Evolutionary conservation across 2,888 invertebrate genomes (phyloP).

Genomic region (Trichogramma dendrolimi): DNA sequence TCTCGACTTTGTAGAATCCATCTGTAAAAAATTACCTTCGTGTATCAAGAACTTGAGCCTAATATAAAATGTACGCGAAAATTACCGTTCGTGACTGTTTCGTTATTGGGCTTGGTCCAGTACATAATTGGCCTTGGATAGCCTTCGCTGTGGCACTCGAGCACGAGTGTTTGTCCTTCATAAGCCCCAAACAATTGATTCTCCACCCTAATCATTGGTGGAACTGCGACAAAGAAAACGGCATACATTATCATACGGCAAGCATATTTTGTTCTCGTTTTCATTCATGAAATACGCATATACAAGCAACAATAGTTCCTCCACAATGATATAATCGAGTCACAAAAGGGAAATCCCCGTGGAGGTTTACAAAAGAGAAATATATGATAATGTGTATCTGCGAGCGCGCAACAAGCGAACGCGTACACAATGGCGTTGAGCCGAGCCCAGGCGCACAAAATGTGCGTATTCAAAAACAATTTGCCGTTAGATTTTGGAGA

Average conservation of each 20-base stretch:
- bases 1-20: slow-evolving; percentile 51
- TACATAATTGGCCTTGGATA: slow-evolving; percentile 57
- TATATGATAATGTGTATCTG: no score
- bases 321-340: no score
- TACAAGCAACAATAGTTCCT: no score
- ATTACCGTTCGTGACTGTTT: slow-evolving; percentile 33
- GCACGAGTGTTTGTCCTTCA: slow-evolving; percentile 52
- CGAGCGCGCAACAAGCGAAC: no score
- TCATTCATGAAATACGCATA: no score
- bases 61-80: background rate
- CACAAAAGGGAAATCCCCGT: no score
- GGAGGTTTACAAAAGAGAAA: no score
- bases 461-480: slow-evolving; percentile 22
- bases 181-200: slow-evolving; percentile 57
- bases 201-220: slow-evolving; percentile 56
- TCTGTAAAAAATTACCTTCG: slow-evolving; percentile 37
- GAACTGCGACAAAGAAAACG: slow-evolving; percentile 47
- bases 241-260: background rate
- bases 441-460: background rate
- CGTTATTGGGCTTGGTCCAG: slow-evolving; percentile 51
- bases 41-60: background rate
- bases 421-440: no score
- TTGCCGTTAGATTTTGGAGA: slow-evolving; percentile 14
- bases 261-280: no score
- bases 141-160: slow-evolving; percentile 56